Conservation (phyloP, 64 coral and sea anemone species). For the Trachythela sp. region DNA sequence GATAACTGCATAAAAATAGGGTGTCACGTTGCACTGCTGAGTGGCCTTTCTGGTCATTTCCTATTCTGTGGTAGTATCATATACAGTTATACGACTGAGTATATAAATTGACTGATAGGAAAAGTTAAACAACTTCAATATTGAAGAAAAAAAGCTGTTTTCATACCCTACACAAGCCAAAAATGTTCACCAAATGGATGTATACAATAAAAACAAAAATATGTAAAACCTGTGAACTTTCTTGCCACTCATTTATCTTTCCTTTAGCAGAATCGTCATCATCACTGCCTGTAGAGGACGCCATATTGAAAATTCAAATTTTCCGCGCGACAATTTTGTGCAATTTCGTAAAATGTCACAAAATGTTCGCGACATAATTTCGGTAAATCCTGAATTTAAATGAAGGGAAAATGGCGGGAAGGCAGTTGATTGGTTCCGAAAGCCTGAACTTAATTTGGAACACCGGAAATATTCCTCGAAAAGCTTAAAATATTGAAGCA, state of each 20-base stretch:
- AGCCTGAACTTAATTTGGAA: background rate
- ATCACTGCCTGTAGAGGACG: background rate
- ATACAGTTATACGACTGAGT: no score
- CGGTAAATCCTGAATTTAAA: background rate
- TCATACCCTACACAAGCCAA: no score
- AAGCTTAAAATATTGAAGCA: background rate
- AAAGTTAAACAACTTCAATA: no score
- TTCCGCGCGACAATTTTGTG: background rate
- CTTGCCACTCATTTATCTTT: background rate
- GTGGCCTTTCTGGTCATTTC: no score
- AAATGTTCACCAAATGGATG: background rate
- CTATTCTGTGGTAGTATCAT: no score
- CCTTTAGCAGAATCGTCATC: background rate
- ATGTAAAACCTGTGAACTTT: background rate
- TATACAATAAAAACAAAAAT: background rate
- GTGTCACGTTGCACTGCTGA: no score
- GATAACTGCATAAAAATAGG: no score
- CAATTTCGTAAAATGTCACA: background rate
- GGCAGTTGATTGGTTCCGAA: background rate
- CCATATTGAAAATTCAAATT: constrained; percentile 8
- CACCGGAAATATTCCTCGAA: background rate
- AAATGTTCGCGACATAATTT: background rate
- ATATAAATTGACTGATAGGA: no score
- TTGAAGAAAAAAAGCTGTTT: no score
- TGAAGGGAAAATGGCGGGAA: background rate